phyloP scores from a whole-genome alignment of 2,797 vertebrate genomes.

The Aselliscus stoliczkanus region DNA sequence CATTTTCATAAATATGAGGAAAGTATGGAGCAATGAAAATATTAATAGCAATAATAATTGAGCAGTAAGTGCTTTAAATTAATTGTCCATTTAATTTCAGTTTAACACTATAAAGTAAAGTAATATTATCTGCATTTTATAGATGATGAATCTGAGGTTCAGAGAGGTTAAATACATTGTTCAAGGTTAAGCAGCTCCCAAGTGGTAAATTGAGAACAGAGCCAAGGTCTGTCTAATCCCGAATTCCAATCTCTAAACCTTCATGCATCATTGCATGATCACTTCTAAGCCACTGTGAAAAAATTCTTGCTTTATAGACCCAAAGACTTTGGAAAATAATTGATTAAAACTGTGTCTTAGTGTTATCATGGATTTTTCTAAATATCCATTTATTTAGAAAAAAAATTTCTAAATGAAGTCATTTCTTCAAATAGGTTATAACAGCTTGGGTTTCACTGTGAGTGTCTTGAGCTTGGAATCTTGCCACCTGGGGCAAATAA shows the following conservation, averaged over 20 bases:
- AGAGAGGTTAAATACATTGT: conserved; percentile 54
- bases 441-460: neutral
- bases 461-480: neutral
- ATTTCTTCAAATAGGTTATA: neutral
- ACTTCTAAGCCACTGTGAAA: neutral
- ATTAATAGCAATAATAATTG: conserved; percentile 54
- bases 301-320: neutral
- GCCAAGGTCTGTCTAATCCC: neutral
- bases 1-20: conserved; percentile 40
- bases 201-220: neutral
- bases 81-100: conserved; percentile 65
- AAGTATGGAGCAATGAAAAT: conserved; percentile 28
- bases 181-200: conserved; percentile 58
- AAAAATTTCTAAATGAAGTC: too few species aligned
- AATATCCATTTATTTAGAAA: too few species aligned
- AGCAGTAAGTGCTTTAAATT: conserved; percentile 45
- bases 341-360: neutral
- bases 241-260: neutral
- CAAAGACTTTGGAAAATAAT: neutral
- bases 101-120: conserved; percentile 53
- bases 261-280: neutral
- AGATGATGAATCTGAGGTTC: conserved; percentile 45
- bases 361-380: neutral
- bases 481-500: neutral
- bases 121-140: conserved; percentile 55